Evolutionary conservation across 2,113 vertebrate species (phyloP).

Genomic region (Pandion haliaetus): DNA sequence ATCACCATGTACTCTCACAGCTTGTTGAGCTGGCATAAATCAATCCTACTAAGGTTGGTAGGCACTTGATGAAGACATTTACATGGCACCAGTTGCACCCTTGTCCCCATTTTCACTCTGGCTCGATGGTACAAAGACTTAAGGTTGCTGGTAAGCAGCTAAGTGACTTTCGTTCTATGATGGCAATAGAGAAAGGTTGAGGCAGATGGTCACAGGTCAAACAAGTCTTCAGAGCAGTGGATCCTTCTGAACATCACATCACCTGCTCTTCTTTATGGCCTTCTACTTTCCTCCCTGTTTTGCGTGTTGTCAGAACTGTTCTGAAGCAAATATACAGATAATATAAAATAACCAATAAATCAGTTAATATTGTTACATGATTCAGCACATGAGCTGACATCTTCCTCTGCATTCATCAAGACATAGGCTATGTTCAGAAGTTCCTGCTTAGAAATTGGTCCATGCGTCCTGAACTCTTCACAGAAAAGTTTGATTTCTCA

Average conservation of each 20-base stretch:
- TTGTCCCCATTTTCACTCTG: not conserved
- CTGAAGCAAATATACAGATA: not conserved
- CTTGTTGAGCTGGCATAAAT: not conserved
- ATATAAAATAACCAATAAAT: not conserved
- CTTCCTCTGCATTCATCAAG: not conserved
- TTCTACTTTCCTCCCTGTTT: not conserved
- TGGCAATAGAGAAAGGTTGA: not conserved
- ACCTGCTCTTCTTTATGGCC: not conserved
- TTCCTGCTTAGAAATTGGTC: not conserved
- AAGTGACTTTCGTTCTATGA: not conserved
- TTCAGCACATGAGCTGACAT: not conserved
- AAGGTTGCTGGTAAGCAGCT: not conserved
- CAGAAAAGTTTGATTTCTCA: not conserved
- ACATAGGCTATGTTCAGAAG: not conserved
- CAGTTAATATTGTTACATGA: not conserved
- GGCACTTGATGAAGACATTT: not conserved
- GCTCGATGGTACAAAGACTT: not conserved
- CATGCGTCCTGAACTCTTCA: not conserved
- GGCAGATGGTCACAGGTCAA: not conserved
- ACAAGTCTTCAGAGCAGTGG: not conserved
- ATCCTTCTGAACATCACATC: not conserved
- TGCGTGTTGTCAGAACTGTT: not conserved
- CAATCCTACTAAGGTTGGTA: not conserved
- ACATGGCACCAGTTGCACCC: not conserved
- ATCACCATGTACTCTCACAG: not conserved